Evolutionary conservation across 53 echinoderm and acorn worm species (phyloP), one percentile per base, ranked within the genome.

Genomic region (Crossaster papposus): DNA sequence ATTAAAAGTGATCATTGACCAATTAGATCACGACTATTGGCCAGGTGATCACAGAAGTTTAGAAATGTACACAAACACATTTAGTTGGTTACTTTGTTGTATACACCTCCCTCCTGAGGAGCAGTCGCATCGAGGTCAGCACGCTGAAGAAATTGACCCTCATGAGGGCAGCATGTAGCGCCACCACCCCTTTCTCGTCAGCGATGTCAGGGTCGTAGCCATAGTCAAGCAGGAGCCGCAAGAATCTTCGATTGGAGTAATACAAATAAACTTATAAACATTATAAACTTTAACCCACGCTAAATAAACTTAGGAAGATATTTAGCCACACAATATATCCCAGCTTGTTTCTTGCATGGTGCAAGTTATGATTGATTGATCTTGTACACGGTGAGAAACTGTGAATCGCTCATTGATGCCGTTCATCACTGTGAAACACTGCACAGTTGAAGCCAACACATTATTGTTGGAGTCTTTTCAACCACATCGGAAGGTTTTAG

Each of bases 91-190:
- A 87, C 87, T 36, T 87, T 54, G 87, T 87, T 26, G 87, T 87
- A 36, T 87, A 87, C 44, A 64, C 77, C 77, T 87, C 87, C 50
- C 87, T 72, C 53, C 77, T 36, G 17, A 62, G 55, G 3, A 87
- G 87, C 20, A 87, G 34, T 14, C 87, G 75, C 36, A 77, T 77
- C 26, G 87, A 76, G 76, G 76, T 63, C 62, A 87, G 36, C 26
- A 58, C 87, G 36, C 77, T 87, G 87, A 87, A 87, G 87, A 87
- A 87, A 62, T 87, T 87, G 58, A 87, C 87, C 76, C 87, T 58
- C 87, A 87, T 87, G 77, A 87, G 87, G 77, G 87, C 87, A 30
- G 87, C 76, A 32, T 87, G 87, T 8, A 87, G 77, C 5, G 77
- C 58, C 76, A 87, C 87, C 54, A 72, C 77, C 0, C 87, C 87